These are phyloP conservation scores for Antheraea pernyi DNA, from an alignment of 1,140 invertebrate genomes.

Conservation along the genomic window DNA sequence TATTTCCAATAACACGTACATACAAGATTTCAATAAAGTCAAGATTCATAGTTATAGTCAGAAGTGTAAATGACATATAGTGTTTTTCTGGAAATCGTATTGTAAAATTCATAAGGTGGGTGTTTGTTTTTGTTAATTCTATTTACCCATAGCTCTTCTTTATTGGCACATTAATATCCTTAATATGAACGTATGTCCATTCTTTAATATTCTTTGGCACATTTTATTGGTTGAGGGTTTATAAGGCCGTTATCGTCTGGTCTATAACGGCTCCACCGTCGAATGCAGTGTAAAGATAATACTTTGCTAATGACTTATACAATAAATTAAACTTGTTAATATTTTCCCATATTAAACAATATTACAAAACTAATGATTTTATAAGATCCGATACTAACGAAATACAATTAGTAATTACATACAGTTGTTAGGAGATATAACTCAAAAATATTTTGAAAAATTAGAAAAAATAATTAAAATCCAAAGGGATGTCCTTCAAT, in stretches of 20 bases:
- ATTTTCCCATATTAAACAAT: not conserved
- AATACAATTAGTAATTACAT: too few relatives aligned
- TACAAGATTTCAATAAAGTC: not conserved
- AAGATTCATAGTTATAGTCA: not conserved
- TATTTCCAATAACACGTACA: not conserved
- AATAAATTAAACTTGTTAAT: too few relatives aligned
- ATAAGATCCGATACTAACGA: too few relatives aligned
- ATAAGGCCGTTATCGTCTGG: not conserved
- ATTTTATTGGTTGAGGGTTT: not conserved
- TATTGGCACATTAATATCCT: not conserved
- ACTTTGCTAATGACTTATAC: too few relatives aligned
- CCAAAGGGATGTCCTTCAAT: too few relatives aligned
- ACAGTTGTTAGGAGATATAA: too few relatives aligned
- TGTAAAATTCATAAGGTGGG: not conserved
- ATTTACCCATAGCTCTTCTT: not conserved
- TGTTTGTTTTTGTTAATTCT: not conserved
- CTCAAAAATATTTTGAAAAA: too few relatives aligned
- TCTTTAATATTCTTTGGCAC: slow-evolving; percentile 3
- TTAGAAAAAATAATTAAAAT: too few relatives aligned
- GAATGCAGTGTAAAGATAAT: too few relatives aligned
- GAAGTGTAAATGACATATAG: not conserved
- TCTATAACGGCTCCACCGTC: not conserved
- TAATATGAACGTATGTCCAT: not conserved
- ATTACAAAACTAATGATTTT: not conserved
- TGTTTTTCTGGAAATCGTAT: not conserved